These are phyloP conservation scores for Chouioia cunea DNA, from an alignment of 2,888 invertebrate species.

Conservation along the genomic window DNA sequence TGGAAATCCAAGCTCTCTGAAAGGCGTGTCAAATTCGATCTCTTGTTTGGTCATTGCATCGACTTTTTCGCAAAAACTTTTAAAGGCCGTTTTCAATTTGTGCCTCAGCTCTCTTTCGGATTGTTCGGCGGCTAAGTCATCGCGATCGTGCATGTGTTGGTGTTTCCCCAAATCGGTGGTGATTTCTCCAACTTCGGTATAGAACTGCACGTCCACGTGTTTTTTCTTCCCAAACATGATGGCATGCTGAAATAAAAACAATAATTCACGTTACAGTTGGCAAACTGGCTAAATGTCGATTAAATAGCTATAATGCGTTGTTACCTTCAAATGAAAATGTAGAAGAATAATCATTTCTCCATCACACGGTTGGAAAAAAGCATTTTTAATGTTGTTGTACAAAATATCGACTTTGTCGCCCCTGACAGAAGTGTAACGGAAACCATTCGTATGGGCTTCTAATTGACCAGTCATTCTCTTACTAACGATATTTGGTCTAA, in stretches of 20 bases:
- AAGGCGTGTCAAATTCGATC: constrained; percentile 98
- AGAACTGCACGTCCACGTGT: constrained; percentile 98
- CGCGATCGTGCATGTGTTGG: constrained; percentile 99
- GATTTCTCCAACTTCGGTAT: constrained; percentile 99
- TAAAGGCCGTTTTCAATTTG: constrained; percentile 97
- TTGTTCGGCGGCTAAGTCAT: constrained; percentile 98
- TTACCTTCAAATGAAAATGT: constrained; percentile 95
- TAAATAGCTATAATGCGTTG: constrained; percentile 18
- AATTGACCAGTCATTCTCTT: constrained; percentile 90
- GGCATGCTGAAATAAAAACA: constrained; percentile 77
- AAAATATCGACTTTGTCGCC: constrained; percentile 99
- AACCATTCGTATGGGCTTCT: constrained; percentile 97
- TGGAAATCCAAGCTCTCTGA: constrained; percentile 97
- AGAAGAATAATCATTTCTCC: constrained; percentile 99
- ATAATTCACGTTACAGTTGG: not conserved
- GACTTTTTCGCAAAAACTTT: constrained; percentile 97
- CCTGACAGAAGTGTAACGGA: constrained; percentile 97
- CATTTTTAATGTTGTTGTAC: constrained; percentile 99
- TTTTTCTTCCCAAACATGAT: constrained; percentile 99
- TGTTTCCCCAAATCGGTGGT: constrained; percentile 99
- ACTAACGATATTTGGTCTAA: constrained; percentile 98
- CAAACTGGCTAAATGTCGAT: constrained; percentile 4
- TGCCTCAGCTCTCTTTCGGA: constrained; percentile 96
- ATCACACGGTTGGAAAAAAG: constrained; percentile 99
- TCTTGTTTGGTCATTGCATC: constrained; percentile 96